Evolutionary conservation across 2,113 vertebrate species (phyloP).

Genomic region (Sander vitreus): DNA sequence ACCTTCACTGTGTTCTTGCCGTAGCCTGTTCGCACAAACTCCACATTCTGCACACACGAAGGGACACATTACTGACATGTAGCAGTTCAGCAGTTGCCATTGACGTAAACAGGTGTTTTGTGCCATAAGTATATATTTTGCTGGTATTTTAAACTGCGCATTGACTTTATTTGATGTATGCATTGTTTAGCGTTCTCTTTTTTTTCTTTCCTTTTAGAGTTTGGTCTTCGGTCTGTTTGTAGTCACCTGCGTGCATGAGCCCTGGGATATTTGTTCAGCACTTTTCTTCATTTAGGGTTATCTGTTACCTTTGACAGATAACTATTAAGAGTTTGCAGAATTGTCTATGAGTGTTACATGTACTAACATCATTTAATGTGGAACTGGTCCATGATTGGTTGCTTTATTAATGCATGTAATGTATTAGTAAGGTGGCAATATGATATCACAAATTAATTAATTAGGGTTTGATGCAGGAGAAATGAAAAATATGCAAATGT

Average conservation of each 20-base stretch:
- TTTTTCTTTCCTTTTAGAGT: background rate
- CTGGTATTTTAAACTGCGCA: background rate
- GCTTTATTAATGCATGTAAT: background rate
- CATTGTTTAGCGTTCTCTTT: background rate
- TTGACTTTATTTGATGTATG: background rate
- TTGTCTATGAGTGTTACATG: background rate
- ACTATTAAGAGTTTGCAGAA: background rate
- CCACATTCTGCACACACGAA: slow-evolving; percentile 84
- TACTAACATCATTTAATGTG: background rate
- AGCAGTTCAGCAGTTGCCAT: background rate
- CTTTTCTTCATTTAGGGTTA: background rate
- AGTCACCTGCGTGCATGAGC: background rate
- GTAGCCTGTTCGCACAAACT: slow-evolving; percentile 93
- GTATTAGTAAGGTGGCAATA: too few species aligned
- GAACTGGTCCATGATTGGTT: background rate
- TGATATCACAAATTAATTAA: too few species aligned
- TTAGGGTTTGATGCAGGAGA: background rate
- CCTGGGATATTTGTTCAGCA: background rate
- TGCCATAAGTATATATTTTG: background rate
- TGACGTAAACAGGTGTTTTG: background rate
- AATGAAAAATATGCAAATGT: background rate
- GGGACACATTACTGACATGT: background rate
- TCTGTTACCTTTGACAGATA: background rate
- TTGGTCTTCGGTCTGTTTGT: background rate
- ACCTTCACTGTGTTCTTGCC: slow-evolving; percentile 94